Base-by-base conservation (phyloP, 2,113 vertebrate genomes). In the Cairina moschata region DNA sequence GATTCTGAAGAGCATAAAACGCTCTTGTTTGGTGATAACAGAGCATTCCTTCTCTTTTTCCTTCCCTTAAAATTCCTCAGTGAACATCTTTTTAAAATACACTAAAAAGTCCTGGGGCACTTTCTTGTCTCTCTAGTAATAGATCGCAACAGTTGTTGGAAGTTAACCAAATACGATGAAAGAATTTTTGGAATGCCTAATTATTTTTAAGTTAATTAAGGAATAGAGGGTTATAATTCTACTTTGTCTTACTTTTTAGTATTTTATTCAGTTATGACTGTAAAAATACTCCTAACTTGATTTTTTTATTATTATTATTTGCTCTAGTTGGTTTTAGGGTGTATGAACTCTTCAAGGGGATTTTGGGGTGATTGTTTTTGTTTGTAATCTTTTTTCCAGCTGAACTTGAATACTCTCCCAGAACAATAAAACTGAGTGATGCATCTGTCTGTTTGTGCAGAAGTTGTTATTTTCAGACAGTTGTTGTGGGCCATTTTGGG, bases 371-470 rank as follows among this genome's bases (percentile, higher is more conserved):
- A 26, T 34, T 69, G 83, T 29, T 76, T 83, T 81, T 65, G 62
- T 46, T 80, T 79, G 20, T n/a, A 72, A 65, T 34, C 15, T 65
- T 82, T 48, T 89, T 94, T 92, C 62, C 40, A 54, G 18, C 17
- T 83, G 66, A 86, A 78, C 18, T 48, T 66, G 31, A 85, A 34
- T 71, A 11, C 3, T 67, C 40, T 77, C 11, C 22, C 25, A 22
- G 63, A 77, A 63, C 56, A 96, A 95, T 96, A 96, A 97, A 97
- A 50, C n/a, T 6, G 22, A 88, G 8, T 31, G 11, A 65, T 1
- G 7, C 36, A 8, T 88, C 65, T 68, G 22, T 83, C 34, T 3
- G 0, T 69, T 66, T 59, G 72, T 11, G 15, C 22, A 15, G 34
- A 34, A 87, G 15, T 77, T 46, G 1, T 50, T 93, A 31, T 72